These are phyloP conservation scores for Desmophyllum pertusum DNA, from an alignment of 92 coral and sea anemone genomes.

Conservation along the genomic window DNA sequence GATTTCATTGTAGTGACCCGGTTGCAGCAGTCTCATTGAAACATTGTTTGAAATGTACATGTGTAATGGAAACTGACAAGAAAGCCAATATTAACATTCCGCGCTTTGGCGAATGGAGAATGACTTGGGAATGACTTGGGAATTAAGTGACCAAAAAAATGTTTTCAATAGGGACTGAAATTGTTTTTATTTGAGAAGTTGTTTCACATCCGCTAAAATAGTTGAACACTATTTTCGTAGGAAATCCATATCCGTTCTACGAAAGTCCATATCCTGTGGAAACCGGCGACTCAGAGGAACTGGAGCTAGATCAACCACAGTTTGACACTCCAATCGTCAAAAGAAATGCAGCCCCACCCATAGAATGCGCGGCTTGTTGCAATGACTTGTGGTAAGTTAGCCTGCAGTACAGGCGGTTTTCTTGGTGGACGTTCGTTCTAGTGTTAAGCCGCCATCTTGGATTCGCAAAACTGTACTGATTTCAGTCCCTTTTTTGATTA, in stretches of 20 bases:
- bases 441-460: too few relatives aligned
- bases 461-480: too few relatives aligned
- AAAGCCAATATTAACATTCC: too few relatives aligned
- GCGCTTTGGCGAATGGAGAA: too few relatives aligned
- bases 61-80: neutral
- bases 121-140: too few relatives aligned
- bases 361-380: constrained; percentile 40
- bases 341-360: constrained; percentile 30
- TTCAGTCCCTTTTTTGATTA: too few relatives aligned
- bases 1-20: too few relatives aligned
- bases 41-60: neutral
- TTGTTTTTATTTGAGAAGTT: neutral
- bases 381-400: constrained; percentile 40
- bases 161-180: too few relatives aligned
- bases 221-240: neutral
- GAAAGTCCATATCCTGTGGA: constrained; percentile 27
- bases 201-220: neutral
- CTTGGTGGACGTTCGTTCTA: too few relatives aligned
- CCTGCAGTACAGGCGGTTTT: too few relatives aligned
- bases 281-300: constrained; percentile 18
- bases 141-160: too few relatives aligned
- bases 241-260: constrained; percentile 34
- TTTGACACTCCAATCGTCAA: neutral
- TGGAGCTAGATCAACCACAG: neutral
- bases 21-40: too few relatives aligned